phyloP scores from a whole-genome alignment of 2,888 invertebrate genomes.

The Drosophila ezoana region DNA sequence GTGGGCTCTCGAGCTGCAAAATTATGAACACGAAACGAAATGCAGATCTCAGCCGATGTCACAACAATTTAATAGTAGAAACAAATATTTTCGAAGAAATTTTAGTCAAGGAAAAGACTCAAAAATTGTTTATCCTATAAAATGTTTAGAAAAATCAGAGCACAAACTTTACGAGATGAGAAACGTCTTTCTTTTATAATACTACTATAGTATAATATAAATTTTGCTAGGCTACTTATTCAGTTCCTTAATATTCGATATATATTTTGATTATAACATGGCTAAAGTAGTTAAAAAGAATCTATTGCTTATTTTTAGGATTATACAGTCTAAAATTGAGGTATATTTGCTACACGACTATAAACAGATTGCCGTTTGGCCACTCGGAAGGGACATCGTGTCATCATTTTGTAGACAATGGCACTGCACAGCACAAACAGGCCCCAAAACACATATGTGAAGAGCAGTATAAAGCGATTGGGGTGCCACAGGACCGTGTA shows the following conservation, averaged over 20 bases:
- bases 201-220: background rate
- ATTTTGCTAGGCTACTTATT: background rate
- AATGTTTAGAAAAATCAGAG: too few species aligned
- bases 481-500: conserved; percentile 84
- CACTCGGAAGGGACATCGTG: conserved; percentile 83
- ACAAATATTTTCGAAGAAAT: too few species aligned
- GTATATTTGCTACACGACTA: conserved; percentile 78
- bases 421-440: conserved; percentile 77
- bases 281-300: conserved; percentile 6
- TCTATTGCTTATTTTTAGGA: conserved; percentile 22
- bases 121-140: too few species aligned
- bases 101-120: too few species aligned
- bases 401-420: conserved; percentile 83
- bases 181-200: background rate
- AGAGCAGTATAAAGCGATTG: conserved; percentile 81
- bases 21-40: too few species aligned
- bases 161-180: too few species aligned
- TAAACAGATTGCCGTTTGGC: conserved; percentile 80
- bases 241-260: conserved; percentile 1
- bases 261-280: background rate
- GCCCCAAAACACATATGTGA: conserved; percentile 81
- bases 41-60: too few species aligned
- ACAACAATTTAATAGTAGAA: too few species aligned
- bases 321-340: conserved; percentile 82
- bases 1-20: too few species aligned